Evolutionary conservation across 2,888 invertebrate genomes (phyloP).

Genomic region (Drosophila emarginata): DNA sequence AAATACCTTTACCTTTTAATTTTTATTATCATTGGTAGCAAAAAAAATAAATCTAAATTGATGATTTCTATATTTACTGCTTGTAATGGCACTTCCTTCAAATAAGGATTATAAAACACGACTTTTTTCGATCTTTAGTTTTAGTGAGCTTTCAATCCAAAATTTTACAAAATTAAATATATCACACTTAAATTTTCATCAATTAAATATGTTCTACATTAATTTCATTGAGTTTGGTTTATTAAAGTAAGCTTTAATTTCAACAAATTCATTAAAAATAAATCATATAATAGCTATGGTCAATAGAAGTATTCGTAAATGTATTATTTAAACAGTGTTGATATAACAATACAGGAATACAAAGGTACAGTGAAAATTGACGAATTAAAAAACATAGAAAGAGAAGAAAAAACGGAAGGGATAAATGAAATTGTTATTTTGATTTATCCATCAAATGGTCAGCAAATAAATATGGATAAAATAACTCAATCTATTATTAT

Average conservation of each 20-base stretch:
- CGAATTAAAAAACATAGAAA: too few species aligned
- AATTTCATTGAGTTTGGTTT: conserved; percentile 59
- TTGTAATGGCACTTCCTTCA: too few species aligned
- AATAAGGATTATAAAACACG: too few species aligned
- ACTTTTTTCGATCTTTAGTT: too few species aligned
- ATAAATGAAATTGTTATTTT: conserved; percentile 23
- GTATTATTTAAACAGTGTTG: conserved; percentile 53
- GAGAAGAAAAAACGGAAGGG: conserved; percentile 9
- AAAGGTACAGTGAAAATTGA: conserved; percentile 6
- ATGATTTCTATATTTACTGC: too few species aligned
- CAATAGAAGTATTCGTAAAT: conserved; percentile 54
- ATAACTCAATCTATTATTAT: conserved; percentile 63
- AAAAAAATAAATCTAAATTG: too few species aligned
- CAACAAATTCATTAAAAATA: conserved; percentile 77
- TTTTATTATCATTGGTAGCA: too few species aligned
- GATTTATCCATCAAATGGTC: conserved; percentile 67
- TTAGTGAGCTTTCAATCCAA: too few species aligned
- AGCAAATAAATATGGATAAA: conserved; percentile 41
- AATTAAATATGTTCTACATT: conserved; percentile 5
- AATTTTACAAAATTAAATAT: too few species aligned
- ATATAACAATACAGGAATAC: neutral
- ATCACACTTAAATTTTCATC: too few species aligned
- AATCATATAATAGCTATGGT: conserved; percentile 76
- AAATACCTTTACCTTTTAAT: too few species aligned
- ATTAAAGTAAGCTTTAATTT: conserved; percentile 72